Conservation (phyloP, 2,113 vertebrate genomes). For the Pangasianodon gigas region DNA sequence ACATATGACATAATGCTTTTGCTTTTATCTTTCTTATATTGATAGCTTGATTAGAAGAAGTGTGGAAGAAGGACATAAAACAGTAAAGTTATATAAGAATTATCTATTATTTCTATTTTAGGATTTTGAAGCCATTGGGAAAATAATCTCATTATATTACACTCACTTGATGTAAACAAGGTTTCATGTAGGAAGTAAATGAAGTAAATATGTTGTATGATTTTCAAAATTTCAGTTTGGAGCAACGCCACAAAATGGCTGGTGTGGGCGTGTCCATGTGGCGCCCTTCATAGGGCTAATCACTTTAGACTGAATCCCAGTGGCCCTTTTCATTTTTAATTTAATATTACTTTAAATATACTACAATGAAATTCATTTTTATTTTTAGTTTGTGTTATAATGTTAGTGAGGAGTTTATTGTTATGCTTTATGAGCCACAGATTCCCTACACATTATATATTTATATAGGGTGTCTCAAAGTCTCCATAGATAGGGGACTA, state of each 20-base stretch:
- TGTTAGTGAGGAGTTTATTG: too few relatives aligned
- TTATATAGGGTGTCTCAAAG: too few relatives aligned
- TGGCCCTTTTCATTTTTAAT: too few relatives aligned
- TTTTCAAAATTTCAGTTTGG: not conserved
- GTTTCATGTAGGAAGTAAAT: not conserved
- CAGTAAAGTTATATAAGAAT: constrained; percentile 60
- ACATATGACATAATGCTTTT: constrained; percentile 50
- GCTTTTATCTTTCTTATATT: constrained; percentile 56
- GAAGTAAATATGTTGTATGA: not conserved
- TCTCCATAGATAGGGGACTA: too few relatives aligned
- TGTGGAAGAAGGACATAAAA: constrained; percentile 59
- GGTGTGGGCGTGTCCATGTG: not conserved
- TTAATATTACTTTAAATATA: too few relatives aligned
- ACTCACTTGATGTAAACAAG: not conserved
- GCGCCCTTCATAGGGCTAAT: not conserved
- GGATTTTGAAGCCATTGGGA: not conserved
- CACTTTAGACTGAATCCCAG: too few relatives aligned
- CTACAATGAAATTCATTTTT: too few relatives aligned
- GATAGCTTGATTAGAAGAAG: constrained; percentile 42
- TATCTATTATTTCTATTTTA: not conserved
- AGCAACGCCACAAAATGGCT: not conserved
- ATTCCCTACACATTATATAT: too few relatives aligned
- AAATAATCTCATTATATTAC: not conserved
- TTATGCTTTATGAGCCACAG: too few relatives aligned
- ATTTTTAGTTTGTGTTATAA: too few relatives aligned